These are phyloP conservation scores for Cherax destructor DNA, from an alignment of 1,140 invertebrate species.

Conservation along the genomic window DNA sequence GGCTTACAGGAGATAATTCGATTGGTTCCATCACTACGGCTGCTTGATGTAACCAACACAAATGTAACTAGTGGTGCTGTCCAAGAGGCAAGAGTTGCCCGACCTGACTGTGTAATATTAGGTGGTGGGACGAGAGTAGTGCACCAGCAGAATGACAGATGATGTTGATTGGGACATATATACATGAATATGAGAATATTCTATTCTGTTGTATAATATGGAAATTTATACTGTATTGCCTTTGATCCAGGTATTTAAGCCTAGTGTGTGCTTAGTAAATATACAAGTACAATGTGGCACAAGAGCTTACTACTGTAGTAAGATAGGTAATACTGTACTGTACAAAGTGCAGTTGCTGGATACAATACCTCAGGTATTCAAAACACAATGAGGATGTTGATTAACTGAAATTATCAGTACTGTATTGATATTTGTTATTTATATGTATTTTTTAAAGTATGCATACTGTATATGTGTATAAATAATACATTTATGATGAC, in stretches of 20 bases:
- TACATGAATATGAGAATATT: not conserved
- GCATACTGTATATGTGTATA: not conserved
- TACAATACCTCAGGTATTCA: slow-evolving; percentile 10
- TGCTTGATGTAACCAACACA: slow-evolving; percentile 58
- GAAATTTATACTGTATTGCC: not conserved
- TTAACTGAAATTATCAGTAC: not conserved
- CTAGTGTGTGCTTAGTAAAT: not conserved
- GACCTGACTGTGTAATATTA: slow-evolving; percentile 54
- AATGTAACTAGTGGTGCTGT: slow-evolving; percentile 44
- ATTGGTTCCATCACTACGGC: slow-evolving; percentile 30
- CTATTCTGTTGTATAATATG: not conserved
- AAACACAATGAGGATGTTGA: slow-evolving; percentile 4
- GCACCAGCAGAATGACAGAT: slow-evolving; percentile 48
- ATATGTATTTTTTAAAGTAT: not conserved
- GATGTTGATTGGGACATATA: slow-evolving; percentile 30
- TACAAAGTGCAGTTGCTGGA: not conserved
- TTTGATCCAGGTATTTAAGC: slow-evolving; percentile 7
- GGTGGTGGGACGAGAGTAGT: slow-evolving; percentile 46
- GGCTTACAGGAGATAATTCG: slow-evolving; percentile 61
- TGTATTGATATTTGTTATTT: not conserved
- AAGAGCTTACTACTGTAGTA: not conserved
- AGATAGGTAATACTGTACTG: not conserved
- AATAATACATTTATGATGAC: not conserved
- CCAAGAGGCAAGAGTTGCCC: slow-evolving; percentile 51
- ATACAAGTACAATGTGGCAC: not conserved